Conservation (phyloP, 2,113 vertebrate genomes). For the Psittacus erithacus region DNA sequence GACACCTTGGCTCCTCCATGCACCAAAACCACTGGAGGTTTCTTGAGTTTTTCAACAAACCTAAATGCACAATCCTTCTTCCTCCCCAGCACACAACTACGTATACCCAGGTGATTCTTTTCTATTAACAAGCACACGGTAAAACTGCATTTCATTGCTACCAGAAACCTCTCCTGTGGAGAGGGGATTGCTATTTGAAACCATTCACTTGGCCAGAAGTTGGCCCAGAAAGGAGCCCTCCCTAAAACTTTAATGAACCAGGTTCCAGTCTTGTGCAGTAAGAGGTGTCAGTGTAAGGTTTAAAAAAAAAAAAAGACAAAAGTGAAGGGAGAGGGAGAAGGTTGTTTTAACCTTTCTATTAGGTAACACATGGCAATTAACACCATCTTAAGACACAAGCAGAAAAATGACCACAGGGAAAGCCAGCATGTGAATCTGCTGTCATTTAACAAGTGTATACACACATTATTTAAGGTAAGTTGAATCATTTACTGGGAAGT, state of each 20-base stretch:
- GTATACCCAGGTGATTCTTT: not conserved
- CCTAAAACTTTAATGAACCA: not conserved
- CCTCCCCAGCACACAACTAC: not conserved
- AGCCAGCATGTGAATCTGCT: not conserved
- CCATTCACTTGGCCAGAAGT: not conserved
- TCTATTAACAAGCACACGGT: not conserved
- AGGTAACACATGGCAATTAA: not conserved
- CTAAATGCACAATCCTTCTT: not conserved
- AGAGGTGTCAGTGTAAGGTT: not conserved
- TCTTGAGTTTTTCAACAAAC: not conserved
- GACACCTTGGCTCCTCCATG: not conserved
- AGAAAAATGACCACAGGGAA: not conserved
- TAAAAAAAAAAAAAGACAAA: not conserved
- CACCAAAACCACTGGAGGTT: not conserved
- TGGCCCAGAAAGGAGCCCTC: not conserved
- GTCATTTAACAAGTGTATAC: not conserved
- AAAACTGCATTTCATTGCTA: not conserved
- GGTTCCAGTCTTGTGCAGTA: not conserved
- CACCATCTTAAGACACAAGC: not conserved
- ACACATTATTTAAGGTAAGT: not conserved
- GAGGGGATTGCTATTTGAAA: not conserved
- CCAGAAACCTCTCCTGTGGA: not conserved
- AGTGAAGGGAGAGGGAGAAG: not conserved
- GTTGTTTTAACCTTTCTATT: not conserved
- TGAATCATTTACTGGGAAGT: not conserved